Percentiles rank a stretch among this genome's conserved stretches.
These are phyloP conservation scores for Crax fasciolata DNA, from an alignment of 2,797 vertebrate genomes.

Conservation along the genomic window DNA sequence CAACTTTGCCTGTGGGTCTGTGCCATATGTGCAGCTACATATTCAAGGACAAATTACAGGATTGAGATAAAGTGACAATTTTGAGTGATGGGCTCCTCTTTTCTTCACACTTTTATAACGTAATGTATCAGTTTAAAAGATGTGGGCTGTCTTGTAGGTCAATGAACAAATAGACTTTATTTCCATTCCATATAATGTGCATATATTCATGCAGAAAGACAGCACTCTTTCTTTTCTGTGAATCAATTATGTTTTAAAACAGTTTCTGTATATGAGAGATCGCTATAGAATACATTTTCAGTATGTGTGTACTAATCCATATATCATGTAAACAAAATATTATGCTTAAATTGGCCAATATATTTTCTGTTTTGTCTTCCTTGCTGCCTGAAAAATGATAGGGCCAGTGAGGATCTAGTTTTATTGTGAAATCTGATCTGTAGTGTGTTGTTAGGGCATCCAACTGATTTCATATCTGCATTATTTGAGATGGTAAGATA, in stretches of 20 bases:
- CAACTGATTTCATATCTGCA: neutral
- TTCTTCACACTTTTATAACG: neutral
- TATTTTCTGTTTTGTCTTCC: neutral
- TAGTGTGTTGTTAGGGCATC: neutral
- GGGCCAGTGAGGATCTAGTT: neutral
- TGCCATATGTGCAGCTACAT: constrained; percentile 65
- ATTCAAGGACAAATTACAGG: constrained; percentile 62
- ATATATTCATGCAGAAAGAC: neutral
- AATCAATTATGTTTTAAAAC: neutral
- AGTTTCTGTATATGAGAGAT: neutral
- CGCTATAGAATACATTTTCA: neutral
- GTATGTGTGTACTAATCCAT: neutral
- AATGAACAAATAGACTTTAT: constrained; percentile 7
- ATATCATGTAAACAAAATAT: neutral
- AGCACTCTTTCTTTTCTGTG: neutral
- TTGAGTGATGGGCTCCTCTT: constrained; percentile 60
- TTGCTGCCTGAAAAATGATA: neutral
- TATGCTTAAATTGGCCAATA: neutral
- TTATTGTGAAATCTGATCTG: neutral
- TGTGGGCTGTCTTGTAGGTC: neutral
- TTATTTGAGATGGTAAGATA: constrained; percentile 5
- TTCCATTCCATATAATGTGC: neutral
- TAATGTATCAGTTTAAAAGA: neutral
- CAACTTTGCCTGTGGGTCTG: constrained; percentile 70
- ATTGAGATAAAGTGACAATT: constrained; percentile 56